Conservation (phyloP, 2,113 vertebrate species). For the Rhinolophus ferrumequinum region DNA sequence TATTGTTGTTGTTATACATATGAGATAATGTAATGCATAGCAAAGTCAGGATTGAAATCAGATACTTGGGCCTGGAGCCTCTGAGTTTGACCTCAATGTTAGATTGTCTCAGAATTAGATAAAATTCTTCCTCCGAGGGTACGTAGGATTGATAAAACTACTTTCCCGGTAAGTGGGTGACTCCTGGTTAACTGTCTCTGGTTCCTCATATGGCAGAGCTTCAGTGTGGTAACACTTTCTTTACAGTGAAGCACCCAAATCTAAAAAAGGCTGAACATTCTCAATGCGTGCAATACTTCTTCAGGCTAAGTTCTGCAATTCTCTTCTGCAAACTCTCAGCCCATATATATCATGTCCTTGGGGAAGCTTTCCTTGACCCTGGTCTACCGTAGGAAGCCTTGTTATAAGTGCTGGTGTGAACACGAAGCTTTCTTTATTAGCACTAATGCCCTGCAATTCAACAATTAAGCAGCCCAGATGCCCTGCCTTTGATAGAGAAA, state of each 20-base stretch:
- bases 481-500: not conserved
- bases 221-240: not conserved
- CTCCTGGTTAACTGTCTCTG: not conserved
- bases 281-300: not conserved
- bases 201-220: not conserved
- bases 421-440: not conserved
- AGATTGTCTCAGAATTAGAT: not conserved
- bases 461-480: not conserved
- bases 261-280: not conserved
- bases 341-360: not conserved
- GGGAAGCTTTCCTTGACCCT: not conserved
- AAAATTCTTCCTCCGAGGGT: not conserved
- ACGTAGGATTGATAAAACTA: not conserved
- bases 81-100: not conserved
- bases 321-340: not conserved
- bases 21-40: not conserved
- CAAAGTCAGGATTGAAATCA: not conserved
- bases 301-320: not conserved
- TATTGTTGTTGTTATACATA: not conserved
- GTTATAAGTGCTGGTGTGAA: not conserved
- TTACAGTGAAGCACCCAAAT: not conserved
- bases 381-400: not conserved
- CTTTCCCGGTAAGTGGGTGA: not conserved
- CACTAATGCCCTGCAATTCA: not conserved
- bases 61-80: not conserved